Base-by-base conservation (phyloP, 2,797 vertebrate species). In the Rhabdophis nuchalis region DNA sequence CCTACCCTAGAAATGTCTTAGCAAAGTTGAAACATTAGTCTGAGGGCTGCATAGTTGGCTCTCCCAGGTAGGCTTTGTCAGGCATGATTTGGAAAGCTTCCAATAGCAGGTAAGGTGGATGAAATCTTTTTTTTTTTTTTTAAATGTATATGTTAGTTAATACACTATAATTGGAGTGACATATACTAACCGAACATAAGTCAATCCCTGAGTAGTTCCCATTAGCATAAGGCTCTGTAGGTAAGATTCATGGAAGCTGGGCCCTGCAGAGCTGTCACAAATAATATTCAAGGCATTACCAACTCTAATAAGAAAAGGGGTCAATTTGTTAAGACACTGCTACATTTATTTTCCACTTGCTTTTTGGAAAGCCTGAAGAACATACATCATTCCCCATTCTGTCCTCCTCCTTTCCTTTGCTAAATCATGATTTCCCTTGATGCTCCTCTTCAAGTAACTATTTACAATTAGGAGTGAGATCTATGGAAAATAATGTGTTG, bases 1-100 rank as follows among this genome's bases (percentile, higher is more conserved):
- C 93, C 91, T 97, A 96, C 68, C 96, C 96, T 89, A 97, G 97
- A 97, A 97, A 96, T 94, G 97, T 97, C 96, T 1, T 88, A 95
- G 1, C 91, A 94, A 95, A 92, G 92, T 90, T 90, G 68, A 94
- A 93, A 90, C 32, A 77, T 95, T 93, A 91, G 56, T 94, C 96
- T 95, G 93, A 4, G 9, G 95, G 93, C 90, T 91, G 93, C 0
- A 0, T 87, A 93, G 93, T 95, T 96, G 95, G 95, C 95, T 93
- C 10, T 95, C 94, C 68, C 93, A 92, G 91, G 93, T 91, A 92
- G 95, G 93, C 92, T 88, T 89, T 97, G 95, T 96, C 95, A 95
- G 86, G 92, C 95, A 1, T 85, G 87, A 95, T 96, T 96, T 96
- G 86, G 13, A 72, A 95, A 95, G 52, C 36, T 60, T 95, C 64